phyloP scores from a whole-genome alignment of 2,797 vertebrate species.

The Leuciscus waleckii region DNA sequence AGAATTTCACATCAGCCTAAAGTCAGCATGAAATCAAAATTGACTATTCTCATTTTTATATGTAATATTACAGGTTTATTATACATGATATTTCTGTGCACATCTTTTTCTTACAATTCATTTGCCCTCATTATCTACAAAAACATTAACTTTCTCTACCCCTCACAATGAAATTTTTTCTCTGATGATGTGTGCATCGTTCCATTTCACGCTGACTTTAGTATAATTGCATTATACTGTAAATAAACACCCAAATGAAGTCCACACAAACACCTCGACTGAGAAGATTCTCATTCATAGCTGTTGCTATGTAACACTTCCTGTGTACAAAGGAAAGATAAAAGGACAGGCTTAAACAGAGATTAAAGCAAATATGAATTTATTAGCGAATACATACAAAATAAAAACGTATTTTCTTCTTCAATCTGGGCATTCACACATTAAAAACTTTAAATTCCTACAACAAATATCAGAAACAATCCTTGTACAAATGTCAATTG shows the following conservation, averaged over 20 bases:
- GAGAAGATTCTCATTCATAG: not conserved
- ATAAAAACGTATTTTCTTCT: not conserved
- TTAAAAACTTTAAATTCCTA: not conserved
- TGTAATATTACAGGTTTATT: not conserved
- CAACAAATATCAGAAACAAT: constrained; percentile 6
- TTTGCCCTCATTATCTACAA: not conserved
- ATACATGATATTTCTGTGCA: not conserved
- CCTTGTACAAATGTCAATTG: not conserved
- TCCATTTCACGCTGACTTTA: not conserved
- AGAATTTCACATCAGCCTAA: not conserved
- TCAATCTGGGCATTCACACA: constrained; percentile 3
- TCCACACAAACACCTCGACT: not conserved
- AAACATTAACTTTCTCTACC: not conserved
- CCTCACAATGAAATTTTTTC: not conserved
- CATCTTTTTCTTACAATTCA: not conserved
- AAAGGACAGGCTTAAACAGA: not conserved
- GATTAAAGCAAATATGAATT: constrained; percentile 28
- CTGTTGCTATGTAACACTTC: not conserved
- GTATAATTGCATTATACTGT: not conserved
- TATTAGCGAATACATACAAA: constrained; percentile 39
- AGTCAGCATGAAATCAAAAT: not conserved
- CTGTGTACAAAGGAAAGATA: not conserved
- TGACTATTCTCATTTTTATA: not conserved
- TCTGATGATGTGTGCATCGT: not conserved
- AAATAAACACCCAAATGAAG: not conserved